Conservation (phyloP, 1,140 invertebrate genomes). For the Lepidurus couesii region DNA sequence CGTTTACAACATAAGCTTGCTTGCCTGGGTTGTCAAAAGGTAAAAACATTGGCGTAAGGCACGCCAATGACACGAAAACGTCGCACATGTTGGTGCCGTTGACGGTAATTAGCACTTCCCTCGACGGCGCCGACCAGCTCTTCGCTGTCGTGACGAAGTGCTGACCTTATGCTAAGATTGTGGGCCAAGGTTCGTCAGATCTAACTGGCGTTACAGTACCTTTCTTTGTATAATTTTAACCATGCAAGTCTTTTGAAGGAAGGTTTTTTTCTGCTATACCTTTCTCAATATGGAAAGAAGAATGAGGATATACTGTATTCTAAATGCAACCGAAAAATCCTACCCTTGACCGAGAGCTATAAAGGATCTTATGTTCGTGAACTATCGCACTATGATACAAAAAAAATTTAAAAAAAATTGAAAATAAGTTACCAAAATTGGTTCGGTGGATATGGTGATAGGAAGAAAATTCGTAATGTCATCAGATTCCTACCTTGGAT, state of each 20-base stretch:
- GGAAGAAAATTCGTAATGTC: too few relatives aligned
- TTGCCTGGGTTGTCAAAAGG: background rate
- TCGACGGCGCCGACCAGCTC: background rate
- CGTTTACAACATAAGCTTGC: background rate
- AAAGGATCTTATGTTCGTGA: background rate
- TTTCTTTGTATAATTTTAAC: background rate
- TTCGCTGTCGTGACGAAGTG: background rate
- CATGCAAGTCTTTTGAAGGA: background rate
- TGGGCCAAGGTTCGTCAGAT: conserved; percentile 1
- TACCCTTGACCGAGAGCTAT: conserved; percentile 10
- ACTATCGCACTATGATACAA: too few relatives aligned
- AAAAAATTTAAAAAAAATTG: too few relatives aligned
- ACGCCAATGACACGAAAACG: background rate
- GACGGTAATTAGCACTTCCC: background rate
- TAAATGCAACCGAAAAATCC: background rate
- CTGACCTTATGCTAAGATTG: conserved; percentile 21
- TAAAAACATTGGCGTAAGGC: background rate
- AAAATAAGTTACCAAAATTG: too few relatives aligned
- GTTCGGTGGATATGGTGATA: too few relatives aligned
- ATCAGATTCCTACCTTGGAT: background rate
- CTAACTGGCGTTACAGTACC: background rate
- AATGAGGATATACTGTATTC: background rate
- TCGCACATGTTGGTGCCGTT: background rate
- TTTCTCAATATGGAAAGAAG: background rate
- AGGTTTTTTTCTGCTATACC: background rate